Conservation (phyloP, 2,888 invertebrate species). For the Cancer borealis region DNA sequence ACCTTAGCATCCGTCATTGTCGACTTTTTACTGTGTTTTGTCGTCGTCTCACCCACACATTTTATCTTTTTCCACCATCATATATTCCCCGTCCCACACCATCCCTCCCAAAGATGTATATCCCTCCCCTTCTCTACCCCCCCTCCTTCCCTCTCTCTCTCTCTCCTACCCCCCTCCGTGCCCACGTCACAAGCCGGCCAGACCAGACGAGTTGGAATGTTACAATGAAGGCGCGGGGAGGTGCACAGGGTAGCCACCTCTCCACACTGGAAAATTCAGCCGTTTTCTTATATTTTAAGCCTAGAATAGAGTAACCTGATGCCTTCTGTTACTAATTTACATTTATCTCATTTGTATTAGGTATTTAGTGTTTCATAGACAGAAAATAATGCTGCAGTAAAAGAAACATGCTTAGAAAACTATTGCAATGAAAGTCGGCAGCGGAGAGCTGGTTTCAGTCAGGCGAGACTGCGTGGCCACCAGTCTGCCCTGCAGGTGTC, state of each 20-base stretch:
- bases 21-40: not conserved
- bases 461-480: conserved; percentile 70
- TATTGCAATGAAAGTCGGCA: conserved; percentile 31
- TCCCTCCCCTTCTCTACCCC: not conserved
- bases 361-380: not conserved
- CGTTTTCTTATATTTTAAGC: not conserved
- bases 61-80: not conserved
- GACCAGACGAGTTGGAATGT: conserved; percentile 68
- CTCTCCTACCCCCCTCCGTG: not conserved
- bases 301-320: not conserved
- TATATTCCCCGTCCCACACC: not conserved
- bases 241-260: conserved; percentile 25
- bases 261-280: not conserved
- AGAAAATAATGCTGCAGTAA: too few relatives aligned
- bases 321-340: not conserved
- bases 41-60: not conserved
- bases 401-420: not conserved
- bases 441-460: conserved; percentile 53
- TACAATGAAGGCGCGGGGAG: conserved; percentile 63
- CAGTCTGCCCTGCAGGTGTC: conserved; percentile 66
- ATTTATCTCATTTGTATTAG: not conserved
- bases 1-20: not conserved
- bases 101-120: not conserved
- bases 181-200: conserved; percentile 62
- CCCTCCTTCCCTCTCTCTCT: not conserved